Evolutionary conservation across 2,113 vertebrate genomes (phyloP).

Genomic region (Ophthalmolycus amberensis): DNA sequence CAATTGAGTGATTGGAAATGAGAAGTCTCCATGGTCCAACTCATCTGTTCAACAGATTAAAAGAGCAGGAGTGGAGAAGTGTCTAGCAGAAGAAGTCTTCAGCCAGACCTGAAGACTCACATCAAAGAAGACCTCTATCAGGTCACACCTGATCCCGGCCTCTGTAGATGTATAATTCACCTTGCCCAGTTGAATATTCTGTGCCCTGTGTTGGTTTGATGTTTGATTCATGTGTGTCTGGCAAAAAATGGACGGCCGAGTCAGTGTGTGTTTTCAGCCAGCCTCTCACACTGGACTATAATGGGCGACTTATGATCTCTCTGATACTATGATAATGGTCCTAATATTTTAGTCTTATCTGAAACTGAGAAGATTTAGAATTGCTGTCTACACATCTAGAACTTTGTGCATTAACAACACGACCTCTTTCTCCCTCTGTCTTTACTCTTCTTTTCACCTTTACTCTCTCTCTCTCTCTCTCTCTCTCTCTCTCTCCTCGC

Average conservation of each 20-base stretch:
- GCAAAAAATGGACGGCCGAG: constrained; percentile 20
- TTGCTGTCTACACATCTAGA: neutral
- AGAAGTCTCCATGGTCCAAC: neutral
- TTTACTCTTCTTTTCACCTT: constrained; percentile 13
- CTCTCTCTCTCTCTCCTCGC: neutral
- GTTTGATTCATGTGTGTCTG: constrained; percentile 67
- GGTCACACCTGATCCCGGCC: constrained; percentile 50
- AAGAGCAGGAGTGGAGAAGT: neutral
- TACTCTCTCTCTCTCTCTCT: constrained; percentile 6
- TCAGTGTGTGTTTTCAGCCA: constrained; percentile 40
- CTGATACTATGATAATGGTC: constrained; percentile 2
- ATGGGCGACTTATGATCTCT: neutral
- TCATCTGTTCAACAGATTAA: neutral
- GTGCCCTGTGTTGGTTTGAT: constrained; percentile 58
- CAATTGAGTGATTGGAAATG: neutral
- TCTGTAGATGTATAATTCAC: constrained; percentile 70
- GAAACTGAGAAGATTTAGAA: neutral
- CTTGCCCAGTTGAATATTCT: constrained; percentile 46
- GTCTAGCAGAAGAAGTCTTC: constrained; percentile 24
- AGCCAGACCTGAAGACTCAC: constrained; percentile 30
- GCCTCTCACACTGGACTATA: neutral
- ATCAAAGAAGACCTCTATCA: constrained; percentile 40
- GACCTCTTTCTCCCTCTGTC: constrained; percentile 4
- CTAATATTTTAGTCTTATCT: neutral
- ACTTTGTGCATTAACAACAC: constrained; percentile 21